Base-by-base conservation (phyloP, 2,113 vertebrate species). In the Alligator sinensis region DNA sequence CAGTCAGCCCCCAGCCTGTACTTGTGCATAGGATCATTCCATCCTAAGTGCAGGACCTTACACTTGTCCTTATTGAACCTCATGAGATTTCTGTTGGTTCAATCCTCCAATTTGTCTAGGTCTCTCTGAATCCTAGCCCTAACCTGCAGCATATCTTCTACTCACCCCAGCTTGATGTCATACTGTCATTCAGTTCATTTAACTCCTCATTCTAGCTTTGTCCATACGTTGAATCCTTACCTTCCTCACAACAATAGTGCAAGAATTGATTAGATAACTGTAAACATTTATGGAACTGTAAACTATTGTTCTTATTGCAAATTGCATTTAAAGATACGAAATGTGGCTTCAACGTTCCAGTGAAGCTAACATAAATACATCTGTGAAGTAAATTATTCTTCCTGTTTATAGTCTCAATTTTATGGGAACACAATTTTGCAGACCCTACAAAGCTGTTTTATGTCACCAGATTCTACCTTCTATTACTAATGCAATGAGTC, bases 271-370 rank as follows among this genome's bases (percentile, higher is more conserved):
- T 4, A 24, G 9, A 84, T 89, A 91, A 87, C 5, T 68, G 79
- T 80, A 57, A 0, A 2, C 0, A 1, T 6, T 5, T 59, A 80
- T 30, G 85, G 9, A 75, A 14, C 66, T 7, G 2, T 87, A 72
- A 78, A 72, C 34, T 47, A 38, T 18, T 4, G 22, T 64, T 13
- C 18, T 5, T 30, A 30, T 28, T 0, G 2, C 4, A 8, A 17
- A 61, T 70, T 90, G 68, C 2, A 58, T 17, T 72, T 90, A 74
- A 57, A 68, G n/a, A 66, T 17, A 8, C 11, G 17, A n/a, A 68
- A 68, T n/a, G 30, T 19, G n/a, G 14, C 30, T 15, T 30, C 15
- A 10, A 28, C 30, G 8, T 68, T 68, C 30, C 28, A 30, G 64
- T 68, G 64, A 68, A 21, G 16, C 0, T 0, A 21, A n/a, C 27